Conservation (phyloP, 2,797 vertebrate genomes). For the Enteromius viviparus region DNA sequence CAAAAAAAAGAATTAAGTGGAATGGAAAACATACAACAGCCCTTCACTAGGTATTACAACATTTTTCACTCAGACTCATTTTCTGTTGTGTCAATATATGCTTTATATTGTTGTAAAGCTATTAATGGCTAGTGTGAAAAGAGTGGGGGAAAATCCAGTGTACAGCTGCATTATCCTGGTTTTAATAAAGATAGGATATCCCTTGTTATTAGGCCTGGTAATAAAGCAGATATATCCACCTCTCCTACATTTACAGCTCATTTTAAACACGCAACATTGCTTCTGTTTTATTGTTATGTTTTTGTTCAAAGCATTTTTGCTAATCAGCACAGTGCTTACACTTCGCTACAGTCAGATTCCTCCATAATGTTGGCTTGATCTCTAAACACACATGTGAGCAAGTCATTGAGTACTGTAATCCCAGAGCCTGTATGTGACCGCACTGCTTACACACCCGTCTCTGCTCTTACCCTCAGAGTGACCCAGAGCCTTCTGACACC, state of each 20-base stretch:
- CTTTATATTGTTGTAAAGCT: neutral
- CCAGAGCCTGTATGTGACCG: conserved; percentile 36
- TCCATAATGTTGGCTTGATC: conserved; percentile 25
- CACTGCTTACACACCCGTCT: conserved; percentile 35
- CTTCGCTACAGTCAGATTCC: conserved; percentile 1
- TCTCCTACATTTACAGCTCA: conserved; percentile 9
- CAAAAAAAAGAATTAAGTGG: neutral
- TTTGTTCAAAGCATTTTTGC: conserved; percentile 23
- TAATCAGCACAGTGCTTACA: neutral
- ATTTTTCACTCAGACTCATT: neutral
- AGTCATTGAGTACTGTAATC: conserved; percentile 36
- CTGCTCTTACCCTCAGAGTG: conserved; percentile 13
- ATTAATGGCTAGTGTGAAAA: neutral
- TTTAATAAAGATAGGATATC: no score
- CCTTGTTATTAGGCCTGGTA: neutral
- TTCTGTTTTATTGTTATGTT: conserved; percentile 35
- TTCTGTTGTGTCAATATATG: neutral
- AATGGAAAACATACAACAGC: neutral
- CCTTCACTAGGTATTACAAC: neutral
- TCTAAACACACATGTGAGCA: conserved; percentile 43
- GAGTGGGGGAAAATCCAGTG: neutral
- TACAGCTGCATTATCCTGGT: neutral
- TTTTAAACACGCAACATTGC: conserved; percentile 26
- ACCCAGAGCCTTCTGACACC: neutral
- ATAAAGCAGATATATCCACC: neutral